A percentile compares a stretch with the other conserved stretches of the same genome.
phyloP scores from a whole-genome alignment of 1,140 invertebrate genomes.

The Reticulitermes speratus region DNA sequence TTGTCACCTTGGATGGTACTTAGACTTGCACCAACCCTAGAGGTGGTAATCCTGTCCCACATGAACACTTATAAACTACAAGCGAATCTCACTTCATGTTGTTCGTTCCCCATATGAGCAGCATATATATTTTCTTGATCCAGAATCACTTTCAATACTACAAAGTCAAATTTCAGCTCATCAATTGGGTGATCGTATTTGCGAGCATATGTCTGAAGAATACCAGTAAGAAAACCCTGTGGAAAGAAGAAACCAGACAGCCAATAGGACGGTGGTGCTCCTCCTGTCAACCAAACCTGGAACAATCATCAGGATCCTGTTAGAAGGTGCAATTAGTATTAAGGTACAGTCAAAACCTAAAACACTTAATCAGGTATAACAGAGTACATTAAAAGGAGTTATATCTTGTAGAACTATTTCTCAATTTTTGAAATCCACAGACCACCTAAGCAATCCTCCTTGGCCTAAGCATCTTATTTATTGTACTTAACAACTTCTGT shows the following conservation, averaged over 20 bases:
- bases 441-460: too few relatives aligned
- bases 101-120: background rate
- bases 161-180: constrained; percentile 77
- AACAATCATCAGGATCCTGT: too few relatives aligned
- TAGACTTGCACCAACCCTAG: too few relatives aligned
- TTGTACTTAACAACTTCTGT: too few relatives aligned
- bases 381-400: too few relatives aligned
- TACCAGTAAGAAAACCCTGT: constrained; percentile 85
- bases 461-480: too few relatives aligned
- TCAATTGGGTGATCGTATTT: constrained; percentile 84
- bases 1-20: too few relatives aligned
- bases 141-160: constrained; percentile 54
- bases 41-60: too few relatives aligned
- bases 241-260: constrained; percentile 89
- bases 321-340: constrained; percentile 35
- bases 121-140: constrained; percentile 55
- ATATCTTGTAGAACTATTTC: too few relatives aligned
- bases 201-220: constrained; percentile 80
- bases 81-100: background rate
- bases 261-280: constrained; percentile 80
- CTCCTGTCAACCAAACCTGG: constrained; percentile 69
- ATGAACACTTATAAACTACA: too few relatives aligned
- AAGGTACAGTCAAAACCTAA: constrained; percentile 27
- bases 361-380: background rate
- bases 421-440: too few relatives aligned